These are phyloP conservation scores for Calameuta filiformis DNA, from an alignment of 2,888 invertebrate genomes.

Conservation along the genomic window DNA sequence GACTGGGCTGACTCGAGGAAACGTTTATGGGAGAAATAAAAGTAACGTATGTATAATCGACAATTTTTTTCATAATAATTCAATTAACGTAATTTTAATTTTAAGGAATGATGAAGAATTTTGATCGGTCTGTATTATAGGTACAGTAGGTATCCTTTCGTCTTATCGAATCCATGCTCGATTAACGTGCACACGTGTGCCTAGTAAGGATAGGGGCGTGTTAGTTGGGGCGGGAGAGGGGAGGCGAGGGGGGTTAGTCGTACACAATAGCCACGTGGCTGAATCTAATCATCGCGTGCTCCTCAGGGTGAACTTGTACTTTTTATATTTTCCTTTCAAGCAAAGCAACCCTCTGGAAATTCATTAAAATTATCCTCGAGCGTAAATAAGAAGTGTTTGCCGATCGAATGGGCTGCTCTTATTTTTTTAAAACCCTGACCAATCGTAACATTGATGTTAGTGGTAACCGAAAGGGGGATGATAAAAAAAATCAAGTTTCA, in stretches of 20 bases:
- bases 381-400: too few species aligned
- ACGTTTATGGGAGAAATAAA: too few species aligned
- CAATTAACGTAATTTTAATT: too few species aligned
- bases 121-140: too few species aligned
- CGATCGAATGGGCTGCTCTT: neutral
- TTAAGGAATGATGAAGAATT: too few species aligned
- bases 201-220: conserved; percentile 14
- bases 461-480: too few species aligned
- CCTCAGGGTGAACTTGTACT: neutral
- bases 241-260: conserved; percentile 24
- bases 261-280: conserved; percentile 52
- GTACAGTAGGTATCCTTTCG: conserved; percentile 17
- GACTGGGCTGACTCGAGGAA: too few species aligned
- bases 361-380: conserved; percentile 28
- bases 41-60: too few species aligned
- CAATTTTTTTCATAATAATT: too few species aligned
- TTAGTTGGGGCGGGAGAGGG: conserved; percentile 32
- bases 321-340: neutral
- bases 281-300: conserved; percentile 50
- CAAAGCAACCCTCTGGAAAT: conserved; percentile 36
- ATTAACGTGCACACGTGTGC: conserved; percentile 34
- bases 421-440: neutral
- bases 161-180: conserved; percentile 41
- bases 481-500: too few species aligned
- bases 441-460: too few species aligned